Conservation (phyloP, 1,140 invertebrate species). For the Sinella curviseta region DNA sequence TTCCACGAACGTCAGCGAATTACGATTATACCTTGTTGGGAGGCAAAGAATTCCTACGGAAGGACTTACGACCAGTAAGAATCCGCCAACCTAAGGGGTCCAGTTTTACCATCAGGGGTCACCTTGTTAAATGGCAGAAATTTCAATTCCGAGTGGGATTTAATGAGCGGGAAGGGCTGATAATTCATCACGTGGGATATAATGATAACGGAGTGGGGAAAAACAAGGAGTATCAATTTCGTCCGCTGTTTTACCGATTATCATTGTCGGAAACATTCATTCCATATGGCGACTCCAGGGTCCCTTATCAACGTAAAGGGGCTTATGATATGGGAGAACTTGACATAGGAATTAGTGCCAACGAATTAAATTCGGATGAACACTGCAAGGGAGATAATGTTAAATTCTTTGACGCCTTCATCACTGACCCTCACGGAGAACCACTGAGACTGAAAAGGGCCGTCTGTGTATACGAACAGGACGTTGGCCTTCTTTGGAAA, state of each 20-base stretch:
- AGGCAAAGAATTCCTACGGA: not conserved
- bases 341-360: constrained; percentile 5
- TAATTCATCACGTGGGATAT: constrained; percentile 4
- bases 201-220: not conserved
- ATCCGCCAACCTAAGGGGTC: not conserved
- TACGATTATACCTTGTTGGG: not conserved
- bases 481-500: constrained; percentile 37
- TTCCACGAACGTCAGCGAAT: not conserved
- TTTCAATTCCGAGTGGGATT: constrained; percentile 9
- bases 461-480: constrained; percentile 34
- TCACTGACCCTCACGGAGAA: constrained; percentile 23
- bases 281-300: constrained; percentile 5
- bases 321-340: constrained; percentile 28
- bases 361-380: not conserved
- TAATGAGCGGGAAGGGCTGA: constrained; percentile 5
- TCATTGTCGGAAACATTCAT: constrained; percentile 18
- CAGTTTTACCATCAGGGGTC: not conserved
- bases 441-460: not conserved
- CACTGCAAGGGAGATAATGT: constrained; percentile 14
- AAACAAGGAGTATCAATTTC: not conserved
- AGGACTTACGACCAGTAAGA: not conserved
- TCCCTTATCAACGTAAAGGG: not conserved
- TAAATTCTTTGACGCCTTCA: constrained; percentile 16
- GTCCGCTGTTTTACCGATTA: constrained; percentile 5
- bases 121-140: constrained; percentile 5